These are phyloP conservation scores for Lissocephala sabroskyi DNA, from an alignment of 2,888 invertebrate species.

Conservation along the genomic window DNA sequence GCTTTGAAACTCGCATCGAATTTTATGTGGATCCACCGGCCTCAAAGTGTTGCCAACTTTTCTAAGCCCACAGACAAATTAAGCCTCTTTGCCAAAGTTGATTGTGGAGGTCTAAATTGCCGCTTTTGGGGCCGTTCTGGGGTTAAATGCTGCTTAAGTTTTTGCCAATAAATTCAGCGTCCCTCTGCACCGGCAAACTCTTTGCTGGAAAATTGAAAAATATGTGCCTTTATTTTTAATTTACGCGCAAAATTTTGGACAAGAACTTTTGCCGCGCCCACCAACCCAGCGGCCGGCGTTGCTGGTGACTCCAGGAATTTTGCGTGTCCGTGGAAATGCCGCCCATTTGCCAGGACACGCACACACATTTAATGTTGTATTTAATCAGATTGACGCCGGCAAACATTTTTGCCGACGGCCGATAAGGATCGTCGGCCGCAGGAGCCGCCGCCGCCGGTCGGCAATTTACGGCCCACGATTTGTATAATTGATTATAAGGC, in stretches of 20 bases:
- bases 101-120: no score
- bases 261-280: neutral
- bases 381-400: conserved; percentile 51
- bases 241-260: conserved; percentile 31
- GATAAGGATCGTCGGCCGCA: conserved; percentile 1
- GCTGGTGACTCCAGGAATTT: conserved; percentile 26
- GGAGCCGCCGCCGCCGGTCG: neutral
- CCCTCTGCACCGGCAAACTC: no score
- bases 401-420: neutral
- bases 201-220: conserved; percentile 60
- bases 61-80: no score
- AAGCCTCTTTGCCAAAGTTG: no score
- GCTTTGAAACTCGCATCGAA: no score
- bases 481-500: conserved; percentile 58
- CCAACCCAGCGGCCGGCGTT: neutral
- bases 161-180: no score
- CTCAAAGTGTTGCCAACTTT: no score
- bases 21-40: no score
- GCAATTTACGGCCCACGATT: conserved; percentile 35
- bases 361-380: conserved; percentile 47
- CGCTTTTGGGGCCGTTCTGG: no score
- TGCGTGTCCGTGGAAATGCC: conserved; percentile 3
- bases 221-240: conserved; percentile 47
- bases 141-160: no score
- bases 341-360: conserved; percentile 30